Evolutionary conservation across 2,888 invertebrate species (phyloP).

Genomic region (Cyaniris semiargus): DNA sequence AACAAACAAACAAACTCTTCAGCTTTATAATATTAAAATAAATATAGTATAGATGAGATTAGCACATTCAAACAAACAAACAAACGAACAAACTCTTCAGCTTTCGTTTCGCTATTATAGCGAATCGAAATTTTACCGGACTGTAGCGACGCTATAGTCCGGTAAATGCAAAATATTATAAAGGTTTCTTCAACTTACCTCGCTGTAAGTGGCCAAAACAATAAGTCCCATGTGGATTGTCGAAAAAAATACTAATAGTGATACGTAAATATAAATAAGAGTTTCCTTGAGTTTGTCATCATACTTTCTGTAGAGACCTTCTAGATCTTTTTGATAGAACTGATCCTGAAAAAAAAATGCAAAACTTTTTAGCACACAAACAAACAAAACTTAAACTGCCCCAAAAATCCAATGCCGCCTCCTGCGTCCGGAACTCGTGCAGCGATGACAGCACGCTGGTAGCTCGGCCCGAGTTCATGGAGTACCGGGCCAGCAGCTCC

Average conservation of each 20-base stretch:
- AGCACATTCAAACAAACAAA: too few species aligned
- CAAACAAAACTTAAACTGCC: too few species aligned
- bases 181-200: too few species aligned
- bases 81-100: too few species aligned
- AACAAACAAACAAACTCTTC: too few species aligned
- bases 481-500: slow-evolving; percentile 69
- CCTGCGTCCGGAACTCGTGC: slow-evolving; percentile 75
- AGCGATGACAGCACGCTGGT: slow-evolving; percentile 79
- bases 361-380: neutral
- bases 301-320: slow-evolving; percentile 87
- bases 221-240: slow-evolving; percentile 82
- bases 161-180: too few species aligned
- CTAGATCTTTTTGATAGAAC: slow-evolving; percentile 87
- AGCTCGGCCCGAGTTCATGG: slow-evolving; percentile 70
- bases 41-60: too few species aligned
- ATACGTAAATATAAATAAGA: slow-evolving; percentile 87
- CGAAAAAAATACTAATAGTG: slow-evolving; percentile 84
- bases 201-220: slow-evolving; percentile 67
- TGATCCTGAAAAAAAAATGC: slow-evolving; percentile 82
- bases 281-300: slow-evolving; percentile 89
- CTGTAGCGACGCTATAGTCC: too few species aligned
- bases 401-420: slow-evolving; percentile 51
- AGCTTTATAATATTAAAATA: too few species aligned
- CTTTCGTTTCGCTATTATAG: too few species aligned
- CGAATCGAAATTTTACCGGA: too few species aligned